Evolutionary conservation across 2,797 vertebrate species (phyloP).

Genomic region (Xiphorhynchus erythropygius): DNA sequence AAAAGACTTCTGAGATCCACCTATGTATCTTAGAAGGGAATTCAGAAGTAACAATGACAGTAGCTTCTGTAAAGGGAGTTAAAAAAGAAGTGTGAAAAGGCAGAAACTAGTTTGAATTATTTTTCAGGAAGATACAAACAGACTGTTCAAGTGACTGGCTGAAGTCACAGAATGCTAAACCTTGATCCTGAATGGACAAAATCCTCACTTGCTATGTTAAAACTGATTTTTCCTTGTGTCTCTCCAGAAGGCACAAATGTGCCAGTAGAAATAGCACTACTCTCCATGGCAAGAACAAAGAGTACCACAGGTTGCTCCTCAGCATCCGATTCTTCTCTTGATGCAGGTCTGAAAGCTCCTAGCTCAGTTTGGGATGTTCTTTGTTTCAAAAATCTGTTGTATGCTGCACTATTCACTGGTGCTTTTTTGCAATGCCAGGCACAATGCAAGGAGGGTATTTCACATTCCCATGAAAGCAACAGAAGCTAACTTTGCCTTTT

Average conservation of each 20-base stretch:
- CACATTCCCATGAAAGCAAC: background rate
- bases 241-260: background rate
- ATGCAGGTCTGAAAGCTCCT: background rate
- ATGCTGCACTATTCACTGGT: background rate
- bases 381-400: background rate
- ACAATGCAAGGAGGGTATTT: background rate
- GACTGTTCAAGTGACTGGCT: background rate
- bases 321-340: background rate
- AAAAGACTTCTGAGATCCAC: background rate
- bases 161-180: background rate
- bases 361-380: background rate
- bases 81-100: background rate
- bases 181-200: background rate
- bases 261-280: background rate
- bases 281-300: background rate
- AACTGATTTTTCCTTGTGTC: background rate
- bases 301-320: background rate
- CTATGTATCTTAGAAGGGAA: background rate
- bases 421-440: background rate
- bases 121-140: background rate
- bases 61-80: background rate
- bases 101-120: background rate
- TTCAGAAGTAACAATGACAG: background rate
- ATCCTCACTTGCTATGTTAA: background rate
- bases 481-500: slow-evolving; percentile 2